Evolutionary conservation across 2,113 vertebrate genomes (phyloP).

Genomic region (Pseudorectes ferrugineus): DNA sequence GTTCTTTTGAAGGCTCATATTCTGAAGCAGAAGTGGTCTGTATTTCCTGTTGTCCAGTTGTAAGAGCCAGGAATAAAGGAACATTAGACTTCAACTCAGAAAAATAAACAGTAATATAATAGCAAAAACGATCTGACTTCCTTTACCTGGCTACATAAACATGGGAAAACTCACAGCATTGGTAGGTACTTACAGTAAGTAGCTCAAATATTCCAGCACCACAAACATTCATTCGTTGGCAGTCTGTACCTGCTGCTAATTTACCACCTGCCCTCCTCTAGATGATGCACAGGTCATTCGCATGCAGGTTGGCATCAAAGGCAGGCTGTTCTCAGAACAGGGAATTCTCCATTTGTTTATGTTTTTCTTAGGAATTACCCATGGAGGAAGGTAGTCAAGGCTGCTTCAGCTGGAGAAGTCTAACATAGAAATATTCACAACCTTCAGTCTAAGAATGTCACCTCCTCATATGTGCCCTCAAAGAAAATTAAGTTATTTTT

Average conservation of each 20-base stretch:
- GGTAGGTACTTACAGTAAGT: rapidly evolving
- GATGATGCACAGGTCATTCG: neutral
- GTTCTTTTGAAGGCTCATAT: neutral
- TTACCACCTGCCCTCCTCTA: neutral
- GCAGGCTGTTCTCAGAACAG: neutral
- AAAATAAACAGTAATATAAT: neutral
- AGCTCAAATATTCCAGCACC: neutral
- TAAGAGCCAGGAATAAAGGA: neutral
- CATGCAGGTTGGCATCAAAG: neutral
- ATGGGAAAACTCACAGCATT: neutral
- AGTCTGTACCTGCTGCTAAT: neutral
- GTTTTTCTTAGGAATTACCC: neutral
- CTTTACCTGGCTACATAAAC: neutral
- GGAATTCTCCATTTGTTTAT: neutral
- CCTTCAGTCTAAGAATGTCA: neutral
- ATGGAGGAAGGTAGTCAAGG: neutral
- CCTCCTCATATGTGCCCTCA: neutral
- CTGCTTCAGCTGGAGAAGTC: neutral
- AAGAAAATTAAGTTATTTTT: neutral
- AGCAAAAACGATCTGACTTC: neutral
- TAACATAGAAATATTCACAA: neutral
- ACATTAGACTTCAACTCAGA: neutral
- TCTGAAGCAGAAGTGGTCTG: neutral
- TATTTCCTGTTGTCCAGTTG: neutral
- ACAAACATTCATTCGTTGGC: neutral